phyloP scores from a whole-genome alignment of 2,888 invertebrate genomes.

The Xestia sexstrigata region DNA sequence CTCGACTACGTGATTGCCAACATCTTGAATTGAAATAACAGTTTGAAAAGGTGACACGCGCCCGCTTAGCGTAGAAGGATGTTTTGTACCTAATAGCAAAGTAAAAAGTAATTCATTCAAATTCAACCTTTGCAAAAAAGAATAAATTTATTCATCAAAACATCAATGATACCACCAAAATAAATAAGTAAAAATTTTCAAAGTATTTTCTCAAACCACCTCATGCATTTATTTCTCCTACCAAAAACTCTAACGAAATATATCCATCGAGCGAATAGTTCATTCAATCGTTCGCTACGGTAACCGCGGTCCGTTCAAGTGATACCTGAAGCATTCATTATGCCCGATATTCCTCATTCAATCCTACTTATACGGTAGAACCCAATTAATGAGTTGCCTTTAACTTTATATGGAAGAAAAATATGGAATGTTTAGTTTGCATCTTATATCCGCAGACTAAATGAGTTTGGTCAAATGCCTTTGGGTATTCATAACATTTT shows the following conservation, averaged over 20 bases:
- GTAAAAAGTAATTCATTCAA: background rate
- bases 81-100: no score
- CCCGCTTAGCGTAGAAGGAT: background rate
- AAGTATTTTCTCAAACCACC: background rate
- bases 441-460: conserved; percentile 39
- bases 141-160: background rate
- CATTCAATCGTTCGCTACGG: conserved; percentile 48
- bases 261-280: conserved; percentile 28
- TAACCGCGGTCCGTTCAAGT: conserved; percentile 48
- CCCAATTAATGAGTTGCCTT: conserved; percentile 53
- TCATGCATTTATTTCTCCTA: conserved; percentile 41
- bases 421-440: conserved; percentile 55
- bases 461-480: conserved; percentile 51
- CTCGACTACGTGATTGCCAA: background rate
- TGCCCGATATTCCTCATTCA: conserved; percentile 42
- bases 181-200: background rate
- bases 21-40: background rate
- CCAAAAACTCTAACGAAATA: conserved; percentile 34
- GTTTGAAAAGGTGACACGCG: background rate
- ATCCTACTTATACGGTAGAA: conserved; percentile 34
- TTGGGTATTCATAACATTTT: conserved; percentile 42
- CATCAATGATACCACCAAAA: background rate
- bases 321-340: conserved; percentile 56
- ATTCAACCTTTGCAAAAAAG: background rate
- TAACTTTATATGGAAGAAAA: conserved; percentile 51